Evolutionary conservation across 2,113 vertebrate genomes (phyloP).

Genomic region (Lanius collurio): DNA sequence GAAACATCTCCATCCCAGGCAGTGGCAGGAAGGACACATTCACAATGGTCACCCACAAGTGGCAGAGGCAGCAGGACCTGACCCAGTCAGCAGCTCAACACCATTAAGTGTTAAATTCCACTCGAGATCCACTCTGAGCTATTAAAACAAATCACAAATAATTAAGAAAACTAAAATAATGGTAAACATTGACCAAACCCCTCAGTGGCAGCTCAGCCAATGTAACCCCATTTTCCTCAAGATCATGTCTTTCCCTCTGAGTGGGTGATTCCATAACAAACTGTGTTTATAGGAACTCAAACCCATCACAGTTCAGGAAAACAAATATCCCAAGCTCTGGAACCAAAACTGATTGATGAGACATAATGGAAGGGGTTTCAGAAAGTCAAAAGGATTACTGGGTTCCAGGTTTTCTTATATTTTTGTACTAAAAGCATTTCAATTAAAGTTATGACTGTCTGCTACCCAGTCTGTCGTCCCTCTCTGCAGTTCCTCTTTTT

Average conservation of each 20-base stretch:
- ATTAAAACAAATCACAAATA: background rate
- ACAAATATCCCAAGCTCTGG: background rate
- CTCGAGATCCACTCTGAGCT: background rate
- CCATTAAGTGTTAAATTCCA: accelerated
- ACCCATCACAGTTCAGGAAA: background rate
- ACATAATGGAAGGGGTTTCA: background rate
- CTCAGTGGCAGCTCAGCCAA: background rate
- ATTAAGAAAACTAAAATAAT: background rate
- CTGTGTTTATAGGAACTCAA: background rate
- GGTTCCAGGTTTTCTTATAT: slow-evolving; percentile 30
- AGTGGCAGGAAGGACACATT: background rate
- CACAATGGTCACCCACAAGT: background rate
- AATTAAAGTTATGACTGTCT: slow-evolving; percentile 69
- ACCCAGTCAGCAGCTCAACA: background rate
- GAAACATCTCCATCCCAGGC: background rate
- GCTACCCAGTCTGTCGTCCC: slow-evolving; percentile 49
- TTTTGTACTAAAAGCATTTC: slow-evolving; percentile 69
- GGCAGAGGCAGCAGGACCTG: background rate
- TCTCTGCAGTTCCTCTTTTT: slow-evolving; percentile 69
- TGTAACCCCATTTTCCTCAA: background rate
- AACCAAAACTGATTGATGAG: slow-evolving; percentile 15
- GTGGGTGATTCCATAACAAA: background rate
- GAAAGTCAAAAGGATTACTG: slow-evolving; percentile 16
- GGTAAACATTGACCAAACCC: background rate
- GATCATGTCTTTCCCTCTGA: background rate